Percentiles rank a stretch among this genome's conserved stretches.
Conservation (phyloP, 2,888 invertebrate species). For the Parnassius apollo region DNA sequence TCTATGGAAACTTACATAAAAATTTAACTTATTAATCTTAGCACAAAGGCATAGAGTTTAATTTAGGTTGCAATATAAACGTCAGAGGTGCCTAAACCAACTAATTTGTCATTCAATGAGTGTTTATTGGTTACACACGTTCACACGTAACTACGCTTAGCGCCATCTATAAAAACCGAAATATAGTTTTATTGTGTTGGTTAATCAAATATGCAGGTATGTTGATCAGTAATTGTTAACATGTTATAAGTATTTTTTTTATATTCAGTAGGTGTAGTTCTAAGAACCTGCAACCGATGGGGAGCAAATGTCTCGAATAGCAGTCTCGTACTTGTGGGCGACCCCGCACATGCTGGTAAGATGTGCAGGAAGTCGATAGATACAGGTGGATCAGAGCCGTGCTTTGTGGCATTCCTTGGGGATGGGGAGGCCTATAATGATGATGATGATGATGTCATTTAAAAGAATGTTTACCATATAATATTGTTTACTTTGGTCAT, state of each 20-base stretch:
- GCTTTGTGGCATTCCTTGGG: no score
- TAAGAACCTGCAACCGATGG: no score
- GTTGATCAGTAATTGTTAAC: constrained; percentile 22
- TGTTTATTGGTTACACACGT: neutral
- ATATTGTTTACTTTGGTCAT: no score
- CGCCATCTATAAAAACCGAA: constrained; percentile 23
- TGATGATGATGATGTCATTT: neutral
- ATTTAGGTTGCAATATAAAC: neutral
- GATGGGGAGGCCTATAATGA: no score
- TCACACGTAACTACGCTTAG: constrained; percentile 10
- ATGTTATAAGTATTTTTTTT: constrained; percentile 10
- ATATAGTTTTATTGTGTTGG: constrained; percentile 1
- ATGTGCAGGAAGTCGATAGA: no score
- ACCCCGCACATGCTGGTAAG: no score
- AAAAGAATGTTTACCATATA: neutral
- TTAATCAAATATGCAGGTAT: constrained; percentile 18
- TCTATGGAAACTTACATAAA: neutral
- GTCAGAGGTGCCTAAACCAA: constrained; percentile 8
- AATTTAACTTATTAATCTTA: neutral
- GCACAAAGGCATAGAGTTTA: neutral
- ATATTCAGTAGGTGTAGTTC: constrained; percentile 13
- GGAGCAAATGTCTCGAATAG: no score
- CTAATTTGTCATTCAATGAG: constrained; percentile 12
- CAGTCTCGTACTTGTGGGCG: no score
- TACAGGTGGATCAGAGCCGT: no score